These are phyloP conservation scores for Pteropus alecto DNA, from an alignment of 2,113 vertebrate species.

Conservation along the genomic window DNA sequence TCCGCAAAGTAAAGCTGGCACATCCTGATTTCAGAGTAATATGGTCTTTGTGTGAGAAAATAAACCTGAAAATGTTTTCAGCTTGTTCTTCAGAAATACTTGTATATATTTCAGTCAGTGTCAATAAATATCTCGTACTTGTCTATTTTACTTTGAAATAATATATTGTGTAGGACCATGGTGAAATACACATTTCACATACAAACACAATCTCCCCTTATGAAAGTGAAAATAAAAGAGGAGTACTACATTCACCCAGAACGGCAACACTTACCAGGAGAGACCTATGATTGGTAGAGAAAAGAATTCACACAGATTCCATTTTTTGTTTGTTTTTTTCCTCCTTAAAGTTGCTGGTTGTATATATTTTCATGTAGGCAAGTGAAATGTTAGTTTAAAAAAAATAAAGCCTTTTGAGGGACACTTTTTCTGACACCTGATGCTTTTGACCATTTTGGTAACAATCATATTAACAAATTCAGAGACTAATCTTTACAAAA, in stretches of 20 bases:
- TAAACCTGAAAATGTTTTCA: slow-evolving; percentile 44
- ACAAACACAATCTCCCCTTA: not conserved
- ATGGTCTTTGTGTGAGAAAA: not conserved
- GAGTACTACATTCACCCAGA: not conserved
- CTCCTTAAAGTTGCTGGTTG: not conserved
- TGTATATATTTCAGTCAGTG: slow-evolving; percentile 55
- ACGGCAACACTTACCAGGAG: not conserved
- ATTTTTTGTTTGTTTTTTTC: not conserved
- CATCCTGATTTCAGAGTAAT: not conserved
- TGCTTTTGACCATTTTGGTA: not conserved
- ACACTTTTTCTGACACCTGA: not conserved
- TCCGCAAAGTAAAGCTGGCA: not conserved
- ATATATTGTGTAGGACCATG: not conserved
- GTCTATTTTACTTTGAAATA: slow-evolving; percentile 39
- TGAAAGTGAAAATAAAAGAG: not conserved
- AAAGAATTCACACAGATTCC: not conserved
- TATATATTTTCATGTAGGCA: not conserved
- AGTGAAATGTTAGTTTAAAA: not conserved
- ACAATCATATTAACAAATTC: not conserved
- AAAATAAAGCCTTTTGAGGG: not conserved
- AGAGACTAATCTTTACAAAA: not conserved
- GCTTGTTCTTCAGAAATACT: slow-evolving; percentile 61
- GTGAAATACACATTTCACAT: not conserved
- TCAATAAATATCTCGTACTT: slow-evolving; percentile 74
- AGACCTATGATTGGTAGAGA: not conserved